A percentile compares a stretch with the other conserved stretches of the same genome.
Conservation (phyloP, 92 coral and sea anemone species). For the Phenganax subtilis region DNA sequence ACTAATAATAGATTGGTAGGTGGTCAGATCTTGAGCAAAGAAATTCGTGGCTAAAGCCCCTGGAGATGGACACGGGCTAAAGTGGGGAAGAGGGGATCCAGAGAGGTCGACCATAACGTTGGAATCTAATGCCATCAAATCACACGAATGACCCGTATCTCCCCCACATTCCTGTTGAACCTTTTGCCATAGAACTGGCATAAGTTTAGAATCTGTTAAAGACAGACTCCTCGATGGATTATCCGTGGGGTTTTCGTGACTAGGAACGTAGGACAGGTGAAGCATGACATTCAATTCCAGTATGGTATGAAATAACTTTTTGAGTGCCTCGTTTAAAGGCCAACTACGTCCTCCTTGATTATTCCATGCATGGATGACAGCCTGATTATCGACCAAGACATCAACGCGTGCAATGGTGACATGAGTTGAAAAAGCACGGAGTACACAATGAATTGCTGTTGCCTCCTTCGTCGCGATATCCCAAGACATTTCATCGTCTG, state of each 20-base stretch:
- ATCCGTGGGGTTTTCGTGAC: constrained; percentile 49
- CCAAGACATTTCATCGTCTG: constrained; percentile 11
- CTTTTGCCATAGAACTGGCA: constrained; percentile 28
- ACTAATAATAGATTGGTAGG: not conserved
- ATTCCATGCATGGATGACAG: constrained; percentile 21
- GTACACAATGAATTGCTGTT: constrained; percentile 21
- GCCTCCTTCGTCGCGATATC: constrained; percentile 54
- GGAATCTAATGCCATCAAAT: not conserved
- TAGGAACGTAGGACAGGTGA: constrained; percentile 27
- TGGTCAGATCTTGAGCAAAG: not conserved
- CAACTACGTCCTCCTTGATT: constrained; percentile 29
- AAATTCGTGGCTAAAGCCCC: not conserved
- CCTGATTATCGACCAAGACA: constrained; percentile 33
- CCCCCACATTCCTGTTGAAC: constrained; percentile 44
- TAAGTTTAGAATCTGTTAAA: constrained; percentile 34
- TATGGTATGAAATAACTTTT: constrained; percentile 32
- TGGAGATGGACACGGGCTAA: not conserved
- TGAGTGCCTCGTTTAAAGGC: constrained; percentile 11
- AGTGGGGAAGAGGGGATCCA: not conserved
- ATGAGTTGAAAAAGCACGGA: constrained; percentile 20
- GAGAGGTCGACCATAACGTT: not conserved
- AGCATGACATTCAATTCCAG: constrained; percentile 26
- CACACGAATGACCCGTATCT: not conserved
- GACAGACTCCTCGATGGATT: constrained; percentile 36
- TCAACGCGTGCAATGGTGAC: constrained; percentile 36